A percentile compares a stretch with the other conserved stretches of the same genome.
These are phyloP conservation scores for Tribolium castaneum DNA, from an alignment of 1,140 invertebrate species.

Conservation along the genomic window DNA sequence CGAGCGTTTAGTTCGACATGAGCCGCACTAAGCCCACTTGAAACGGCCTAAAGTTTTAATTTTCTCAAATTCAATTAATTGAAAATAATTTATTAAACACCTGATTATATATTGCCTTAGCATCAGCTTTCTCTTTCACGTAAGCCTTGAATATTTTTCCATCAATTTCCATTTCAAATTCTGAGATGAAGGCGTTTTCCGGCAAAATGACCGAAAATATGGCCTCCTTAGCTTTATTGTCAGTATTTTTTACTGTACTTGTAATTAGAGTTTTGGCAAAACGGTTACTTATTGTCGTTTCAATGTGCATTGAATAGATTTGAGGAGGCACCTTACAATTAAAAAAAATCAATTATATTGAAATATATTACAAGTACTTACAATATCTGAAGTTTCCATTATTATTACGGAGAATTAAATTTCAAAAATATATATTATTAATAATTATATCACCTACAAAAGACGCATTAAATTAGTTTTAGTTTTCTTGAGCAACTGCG, in stretches of 20 bases:
- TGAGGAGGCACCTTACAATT: slow-evolving; percentile 24
- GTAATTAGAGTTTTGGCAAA: slow-evolving; percentile 71
- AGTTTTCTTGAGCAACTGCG: no score
- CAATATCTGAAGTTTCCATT: no score
- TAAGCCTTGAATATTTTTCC: slow-evolving; percentile 68
- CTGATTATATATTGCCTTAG: slow-evolving; percentile 70
- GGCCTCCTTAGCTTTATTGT: slow-evolving; percentile 67
- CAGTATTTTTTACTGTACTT: slow-evolving; percentile 69
- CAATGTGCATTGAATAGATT: slow-evolving; percentile 66
- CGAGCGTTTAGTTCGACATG: slow-evolving; percentile 69
- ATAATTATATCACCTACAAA: no score
- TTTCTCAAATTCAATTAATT: slow-evolving; percentile 49
- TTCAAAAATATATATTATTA: no score
- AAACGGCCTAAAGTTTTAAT: slow-evolving; percentile 64
- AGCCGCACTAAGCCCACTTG: slow-evolving; percentile 69
- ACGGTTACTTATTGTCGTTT: slow-evolving; percentile 67
- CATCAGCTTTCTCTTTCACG: slow-evolving; percentile 72
- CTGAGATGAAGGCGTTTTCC: slow-evolving; percentile 73
- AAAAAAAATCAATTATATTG: no score
- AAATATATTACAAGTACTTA: no score
- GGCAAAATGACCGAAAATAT: slow-evolving; percentile 71
- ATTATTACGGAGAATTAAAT: no score
- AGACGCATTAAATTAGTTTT: no score
- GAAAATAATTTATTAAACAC: slow-evolving; percentile 48
- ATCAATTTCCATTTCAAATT: slow-evolving; percentile 71